Conservation (phyloP, 2,888 invertebrate genomes). For the Amphipoea lucens region DNA sequence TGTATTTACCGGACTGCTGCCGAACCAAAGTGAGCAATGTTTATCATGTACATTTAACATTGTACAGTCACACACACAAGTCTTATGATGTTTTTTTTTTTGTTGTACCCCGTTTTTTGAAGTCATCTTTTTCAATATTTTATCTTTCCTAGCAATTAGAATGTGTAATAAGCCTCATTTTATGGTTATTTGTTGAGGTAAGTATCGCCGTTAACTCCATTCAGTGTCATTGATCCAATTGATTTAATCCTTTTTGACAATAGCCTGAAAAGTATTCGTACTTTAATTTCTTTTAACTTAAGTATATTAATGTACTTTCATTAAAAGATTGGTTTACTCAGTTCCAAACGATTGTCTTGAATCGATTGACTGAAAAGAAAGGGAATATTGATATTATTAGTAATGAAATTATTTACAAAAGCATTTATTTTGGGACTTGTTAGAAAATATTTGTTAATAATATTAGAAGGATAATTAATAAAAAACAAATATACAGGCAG, state of each 20-base stretch:
- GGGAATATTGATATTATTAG: conserved; percentile 50
- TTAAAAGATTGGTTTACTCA: conserved; percentile 59
- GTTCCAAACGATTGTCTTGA: conserved; percentile 68
- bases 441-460: not conserved
- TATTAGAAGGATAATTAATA: not conserved
- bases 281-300: conserved; percentile 75
- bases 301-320: conserved; percentile 50
- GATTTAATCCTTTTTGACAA: conserved; percentile 86
- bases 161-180: conserved; percentile 68
- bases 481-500: not conserved
- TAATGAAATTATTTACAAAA: conserved; percentile 51
- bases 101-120: conserved; percentile 10
- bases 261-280: conserved; percentile 85
- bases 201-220: conserved; percentile 72
- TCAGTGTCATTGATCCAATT: conserved; percentile 76
- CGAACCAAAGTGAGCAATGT: not conserved
- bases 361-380: conserved; percentile 67
- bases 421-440: not conserved
- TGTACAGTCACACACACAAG: conserved; percentile 27
- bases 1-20: conserved; percentile 7
- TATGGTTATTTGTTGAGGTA: conserved; percentile 71
- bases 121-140: conserved; percentile 13
- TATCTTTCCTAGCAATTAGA: conserved; percentile 43
- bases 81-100: conserved; percentile 18
- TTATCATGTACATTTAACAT: not conserved